These are phyloP conservation scores for Andricus quercusramuli DNA, from an alignment of 2,888 invertebrate genomes.

Conservation along the genomic window DNA sequence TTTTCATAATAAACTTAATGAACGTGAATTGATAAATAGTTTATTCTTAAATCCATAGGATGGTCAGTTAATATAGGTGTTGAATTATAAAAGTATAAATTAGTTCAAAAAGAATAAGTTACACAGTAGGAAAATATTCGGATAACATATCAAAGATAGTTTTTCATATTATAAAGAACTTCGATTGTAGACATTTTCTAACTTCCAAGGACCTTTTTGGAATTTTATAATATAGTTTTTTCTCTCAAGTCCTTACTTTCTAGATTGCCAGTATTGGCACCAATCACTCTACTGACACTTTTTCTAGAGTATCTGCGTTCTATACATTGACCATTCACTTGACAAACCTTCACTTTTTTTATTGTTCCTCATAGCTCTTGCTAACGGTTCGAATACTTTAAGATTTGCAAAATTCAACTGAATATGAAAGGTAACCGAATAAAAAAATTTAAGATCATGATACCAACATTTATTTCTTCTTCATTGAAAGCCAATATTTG, in stretches of 20 bases:
- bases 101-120: no score
- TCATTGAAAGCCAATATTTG: background rate
- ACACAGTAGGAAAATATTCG: no score
- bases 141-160: no score
- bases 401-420: background rate
- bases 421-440: background rate
- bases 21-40: no score
- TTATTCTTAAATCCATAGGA: no score
- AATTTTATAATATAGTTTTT: background rate
- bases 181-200: no score
- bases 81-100: no score
- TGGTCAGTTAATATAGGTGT: no score
- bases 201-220: background rate
- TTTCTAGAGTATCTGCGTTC: background rate
- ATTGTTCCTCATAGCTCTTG: background rate
- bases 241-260: background rate
- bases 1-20: no score
- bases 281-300: background rate
- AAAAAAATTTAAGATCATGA: background rate
- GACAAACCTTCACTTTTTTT: background rate
- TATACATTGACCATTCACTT: background rate
- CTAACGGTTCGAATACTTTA: background rate
- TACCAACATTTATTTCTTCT: background rate
- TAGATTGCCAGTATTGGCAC: background rate
- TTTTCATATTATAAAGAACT: no score